These are phyloP conservation scores for Armadillidium nasatum DNA, from an alignment of 1,140 invertebrate genomes.

Conservation along the genomic window DNA sequence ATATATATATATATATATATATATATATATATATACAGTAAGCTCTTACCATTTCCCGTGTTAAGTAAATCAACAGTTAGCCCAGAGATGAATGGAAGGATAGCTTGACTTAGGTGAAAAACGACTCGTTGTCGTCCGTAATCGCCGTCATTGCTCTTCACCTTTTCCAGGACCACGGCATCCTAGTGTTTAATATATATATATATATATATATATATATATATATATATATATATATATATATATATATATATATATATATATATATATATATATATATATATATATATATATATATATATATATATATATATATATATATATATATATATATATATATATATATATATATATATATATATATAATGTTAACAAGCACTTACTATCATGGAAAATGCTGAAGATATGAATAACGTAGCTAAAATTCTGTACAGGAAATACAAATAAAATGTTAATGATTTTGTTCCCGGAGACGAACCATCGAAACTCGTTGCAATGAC, in stretches of 20 bases:
- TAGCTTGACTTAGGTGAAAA: constrained; percentile 71
- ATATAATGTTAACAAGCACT: background rate
- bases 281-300: background rate
- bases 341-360: constrained; percentile 15
- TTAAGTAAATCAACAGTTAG: background rate
- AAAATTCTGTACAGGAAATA: no score
- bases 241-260: background rate
- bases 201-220: constrained; percentile 18
- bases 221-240: constrained; percentile 2
- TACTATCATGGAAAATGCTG: no score
- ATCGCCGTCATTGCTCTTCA: constrained; percentile 70
- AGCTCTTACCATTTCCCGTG: no score
- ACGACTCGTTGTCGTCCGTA: constrained; percentile 74
- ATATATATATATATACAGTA: no score
- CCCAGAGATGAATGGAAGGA: constrained; percentile 68
- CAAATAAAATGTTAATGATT: no score
- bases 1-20: no score
- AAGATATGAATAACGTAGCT: no score
- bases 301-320: constrained; percentile 10
- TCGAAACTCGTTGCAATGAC: no score
- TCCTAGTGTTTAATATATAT: constrained; percentile 47
- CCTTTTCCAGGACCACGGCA: constrained; percentile 73
- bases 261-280: constrained; percentile 17
- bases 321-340: constrained; percentile 11
- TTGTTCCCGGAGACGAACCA: no score